phyloP scores from a whole-genome alignment of 2,888 invertebrate genomes.

The Theretra japonica region DNA sequence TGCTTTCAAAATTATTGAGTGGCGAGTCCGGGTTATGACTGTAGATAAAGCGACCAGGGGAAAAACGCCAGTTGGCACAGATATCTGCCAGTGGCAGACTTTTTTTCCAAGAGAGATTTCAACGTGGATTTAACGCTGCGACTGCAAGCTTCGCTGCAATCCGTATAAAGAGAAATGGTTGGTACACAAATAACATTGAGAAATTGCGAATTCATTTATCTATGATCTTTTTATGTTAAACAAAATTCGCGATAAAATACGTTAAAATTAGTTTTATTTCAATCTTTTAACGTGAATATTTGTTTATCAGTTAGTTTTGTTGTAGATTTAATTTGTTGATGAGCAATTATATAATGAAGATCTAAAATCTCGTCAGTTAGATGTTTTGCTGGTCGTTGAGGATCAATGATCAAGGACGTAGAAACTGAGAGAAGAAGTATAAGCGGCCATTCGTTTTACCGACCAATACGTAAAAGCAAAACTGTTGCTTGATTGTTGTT shows the following conservation, averaged over 20 bases:
- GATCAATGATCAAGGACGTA: no score
- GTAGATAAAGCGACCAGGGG: not conserved
- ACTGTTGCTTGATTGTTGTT: no score
- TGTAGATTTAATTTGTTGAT: not conserved
- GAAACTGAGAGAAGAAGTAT: no score
- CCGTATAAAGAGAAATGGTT: conserved; percentile 33
- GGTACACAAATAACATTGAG: conserved; percentile 8
- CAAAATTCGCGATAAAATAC: no score
- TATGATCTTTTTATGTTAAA: not conserved
- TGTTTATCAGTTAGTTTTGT: not conserved
- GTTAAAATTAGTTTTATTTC: no score
- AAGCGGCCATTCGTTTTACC: no score
- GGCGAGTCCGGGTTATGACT: not conserved
- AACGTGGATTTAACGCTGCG: conserved; percentile 10
- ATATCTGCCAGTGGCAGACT: conserved; percentile 14
- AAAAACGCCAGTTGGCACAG: conserved; percentile 6
- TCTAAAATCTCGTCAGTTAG: no score
- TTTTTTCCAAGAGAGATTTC: conserved; percentile 13
- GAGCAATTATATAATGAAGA: no score
- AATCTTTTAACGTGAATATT: not conserved
- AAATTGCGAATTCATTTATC: not conserved
- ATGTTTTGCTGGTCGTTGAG: no score
- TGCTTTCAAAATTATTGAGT: conserved; percentile 13
- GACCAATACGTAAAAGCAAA: no score
- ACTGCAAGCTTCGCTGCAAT: conserved; percentile 4